phyloP scores from a whole-genome alignment of 1,140 invertebrate genomes.

The Ctenoplectra terminalis region DNA sequence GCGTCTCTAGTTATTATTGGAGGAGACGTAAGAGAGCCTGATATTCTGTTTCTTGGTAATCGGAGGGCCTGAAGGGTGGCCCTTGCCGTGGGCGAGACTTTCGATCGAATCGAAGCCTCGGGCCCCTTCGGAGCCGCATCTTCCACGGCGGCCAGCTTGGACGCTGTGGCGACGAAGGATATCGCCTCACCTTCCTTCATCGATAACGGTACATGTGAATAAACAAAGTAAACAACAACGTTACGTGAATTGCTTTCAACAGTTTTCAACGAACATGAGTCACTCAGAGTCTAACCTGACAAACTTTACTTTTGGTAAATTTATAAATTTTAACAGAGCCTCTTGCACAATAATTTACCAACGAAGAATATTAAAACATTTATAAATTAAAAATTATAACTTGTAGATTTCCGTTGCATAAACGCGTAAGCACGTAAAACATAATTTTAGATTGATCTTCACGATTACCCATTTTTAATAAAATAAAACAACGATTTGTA shows the following conservation, averaged over 20 bases:
- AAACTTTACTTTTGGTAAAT: no score
- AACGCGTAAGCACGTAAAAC: no score
- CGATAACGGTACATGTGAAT: not conserved
- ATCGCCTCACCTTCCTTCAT: slow-evolving; percentile 80
- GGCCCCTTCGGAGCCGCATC: slow-evolving; percentile 83
- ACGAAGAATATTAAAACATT: no score
- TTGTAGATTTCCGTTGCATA: no score
- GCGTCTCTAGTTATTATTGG: slow-evolving; percentile 77
- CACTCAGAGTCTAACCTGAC: not conserved
- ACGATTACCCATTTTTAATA: no score
- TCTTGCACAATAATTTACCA: no score
- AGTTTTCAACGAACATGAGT: no score
- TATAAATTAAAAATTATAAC: no score
- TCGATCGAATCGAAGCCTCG: slow-evolving; percentile 75
- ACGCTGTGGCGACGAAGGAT: slow-evolving; percentile 80
- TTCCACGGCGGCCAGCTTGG: slow-evolving; percentile 85
- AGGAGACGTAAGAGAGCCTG: slow-evolving; percentile 53
- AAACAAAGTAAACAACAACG: not conserved
- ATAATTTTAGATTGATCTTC: no score
- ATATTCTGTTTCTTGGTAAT: slow-evolving; percentile 66
- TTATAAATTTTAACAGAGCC: no score
- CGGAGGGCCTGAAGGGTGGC: slow-evolving; percentile 76
- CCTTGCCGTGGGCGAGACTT: slow-evolving; percentile 78
- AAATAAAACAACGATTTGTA: no score
- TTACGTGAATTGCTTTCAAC: not conserved